These are phyloP conservation scores for Morinoia aosen DNA, from an alignment of 2,888 invertebrate species.

Conservation along the genomic window DNA sequence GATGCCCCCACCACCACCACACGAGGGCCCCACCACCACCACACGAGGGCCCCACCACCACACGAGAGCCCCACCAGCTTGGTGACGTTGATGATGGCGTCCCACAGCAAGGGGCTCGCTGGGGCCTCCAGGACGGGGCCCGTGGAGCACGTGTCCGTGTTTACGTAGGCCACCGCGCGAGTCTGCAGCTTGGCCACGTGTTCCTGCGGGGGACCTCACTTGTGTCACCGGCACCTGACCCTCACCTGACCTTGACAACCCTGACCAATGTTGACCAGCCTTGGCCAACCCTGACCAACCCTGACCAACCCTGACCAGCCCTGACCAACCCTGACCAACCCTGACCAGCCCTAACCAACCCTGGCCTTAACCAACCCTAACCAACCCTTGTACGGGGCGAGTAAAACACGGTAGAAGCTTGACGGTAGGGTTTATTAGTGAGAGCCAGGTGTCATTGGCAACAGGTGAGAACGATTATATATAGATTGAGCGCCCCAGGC, in stretches of 20 bases:
- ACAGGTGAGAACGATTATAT: too few species aligned
- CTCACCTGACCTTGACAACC: too few species aligned
- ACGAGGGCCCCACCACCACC: not conserved
- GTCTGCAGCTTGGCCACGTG: slow-evolving; percentile 65
- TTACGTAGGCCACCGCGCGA: slow-evolving; percentile 68
- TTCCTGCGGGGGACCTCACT: slow-evolving; percentile 55
- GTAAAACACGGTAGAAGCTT: too few species aligned
- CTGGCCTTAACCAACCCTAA: too few species aligned
- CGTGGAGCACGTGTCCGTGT: slow-evolving; percentile 67
- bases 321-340: too few species aligned
- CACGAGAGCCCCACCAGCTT: slow-evolving; percentile 60
- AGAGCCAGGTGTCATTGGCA: too few species aligned
- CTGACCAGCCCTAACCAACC: too few species aligned
- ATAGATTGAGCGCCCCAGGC: too few species aligned
- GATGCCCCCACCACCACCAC: not conserved
- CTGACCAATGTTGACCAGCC: not conserved
- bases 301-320: not conserved
- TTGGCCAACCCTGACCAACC: not conserved
- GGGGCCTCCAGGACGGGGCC: slow-evolving; percentile 69
- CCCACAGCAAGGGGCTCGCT: slow-evolving; percentile 67
- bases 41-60: not conserved
- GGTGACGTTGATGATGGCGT: slow-evolving; percentile 68
- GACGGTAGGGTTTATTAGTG: too few species aligned
- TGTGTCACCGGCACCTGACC: too few species aligned
- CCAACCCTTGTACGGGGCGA: too few species aligned